Evolutionary conservation across 1,140 invertebrate genomes (phyloP).

Genomic region (Mactra quadrangularis): DNA sequence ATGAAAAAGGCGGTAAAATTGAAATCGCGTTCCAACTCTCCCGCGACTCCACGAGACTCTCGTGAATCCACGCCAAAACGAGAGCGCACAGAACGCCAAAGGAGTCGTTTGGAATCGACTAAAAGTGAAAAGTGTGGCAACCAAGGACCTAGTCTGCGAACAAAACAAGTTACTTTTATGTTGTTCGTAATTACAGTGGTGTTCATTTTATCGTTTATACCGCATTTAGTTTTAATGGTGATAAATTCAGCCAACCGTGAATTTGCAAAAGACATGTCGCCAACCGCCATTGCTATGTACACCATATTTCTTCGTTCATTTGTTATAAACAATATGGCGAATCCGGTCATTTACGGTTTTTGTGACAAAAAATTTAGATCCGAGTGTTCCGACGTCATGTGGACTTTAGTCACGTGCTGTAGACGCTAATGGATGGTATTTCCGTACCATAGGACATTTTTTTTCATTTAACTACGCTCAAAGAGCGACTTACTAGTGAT

Average conservation of each 20-base stretch:
- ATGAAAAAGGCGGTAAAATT: slow-evolving; percentile 34
- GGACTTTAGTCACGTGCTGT: slow-evolving; percentile 4
- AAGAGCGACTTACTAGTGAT: too few relatives aligned
- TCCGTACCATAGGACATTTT: too few relatives aligned
- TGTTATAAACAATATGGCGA: slow-evolving; percentile 73
- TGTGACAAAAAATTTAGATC: slow-evolving; percentile 68
- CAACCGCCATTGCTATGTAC: slow-evolving; percentile 23
- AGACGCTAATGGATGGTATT: too few relatives aligned
- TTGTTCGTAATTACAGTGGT: slow-evolving; percentile 68
- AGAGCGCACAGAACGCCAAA: slow-evolving; percentile 11
- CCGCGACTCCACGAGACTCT: background rate
- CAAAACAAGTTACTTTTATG: slow-evolving; percentile 63
- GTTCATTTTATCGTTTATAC: slow-evolving; percentile 70
- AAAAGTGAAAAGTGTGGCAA: slow-evolving; percentile 2
- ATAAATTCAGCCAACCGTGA: slow-evolving; percentile 56
- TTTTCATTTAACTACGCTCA: too few relatives aligned
- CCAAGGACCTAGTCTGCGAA: slow-evolving; percentile 33
- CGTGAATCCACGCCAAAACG: slow-evolving; percentile 26
- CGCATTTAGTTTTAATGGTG: slow-evolving; percentile 66
- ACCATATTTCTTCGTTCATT: slow-evolving; percentile 68
- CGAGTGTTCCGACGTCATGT: slow-evolving; percentile 63
- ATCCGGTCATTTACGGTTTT: slow-evolving; percentile 73
- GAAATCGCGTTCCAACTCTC: slow-evolving; percentile 40
- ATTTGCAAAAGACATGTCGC: slow-evolving; percentile 53
- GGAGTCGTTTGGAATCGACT: slow-evolving; percentile 3